Base-by-base conservation (phyloP, 2,888 invertebrate species). In the Gandaritis pyraliata region DNA sequence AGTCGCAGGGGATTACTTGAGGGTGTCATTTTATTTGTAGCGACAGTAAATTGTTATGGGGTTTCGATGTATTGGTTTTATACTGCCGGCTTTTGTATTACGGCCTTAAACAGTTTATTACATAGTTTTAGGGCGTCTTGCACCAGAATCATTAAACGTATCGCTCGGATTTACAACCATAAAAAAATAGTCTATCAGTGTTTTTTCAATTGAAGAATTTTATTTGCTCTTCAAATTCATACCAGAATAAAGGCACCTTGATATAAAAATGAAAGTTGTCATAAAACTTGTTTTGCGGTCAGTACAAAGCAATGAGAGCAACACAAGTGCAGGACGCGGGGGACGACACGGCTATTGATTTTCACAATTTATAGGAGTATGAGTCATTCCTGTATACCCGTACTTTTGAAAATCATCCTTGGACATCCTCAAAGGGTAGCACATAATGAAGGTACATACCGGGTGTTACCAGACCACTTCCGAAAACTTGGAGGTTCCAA, bases 281-380 rank as follows among this genome's bases (percentile, higher is more conserved):
- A 30, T 16, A 46, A 41, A 61, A 54, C 30, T 63, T 70, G 50
- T 70, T 76, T 69, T 85, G 81, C 81, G 39, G 61, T 78, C 87
- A 55, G 63, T 88, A 82, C 85, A 23, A 43, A 51, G 65, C 49
- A 70, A 72, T 70, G 70, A 76, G 75, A 81, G 73, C 73, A 81
- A 81, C 82, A 83, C 84, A 80, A 83, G 78, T 83, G 81, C 82
- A 82, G 73, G 72, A 73, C 77, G 73, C 73, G 75, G 80, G 57
- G 81, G 78, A 82, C 82, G 77, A 70, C 51, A 70, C 66, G n/a
- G 71, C 68, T 88, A 90, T 90, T 82, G 90, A 90, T 90, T 90
- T 88, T 86, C 72, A 76, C 53, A 78, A 83, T 81, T 43, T 81
- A 84, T 79, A 72, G 79, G 80, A 82, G 82, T 83, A 85, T 88